These are phyloP conservation scores for Lateolabrax maculatus DNA, from an alignment of 2,797 vertebrate genomes.

Conservation along the genomic window DNA sequence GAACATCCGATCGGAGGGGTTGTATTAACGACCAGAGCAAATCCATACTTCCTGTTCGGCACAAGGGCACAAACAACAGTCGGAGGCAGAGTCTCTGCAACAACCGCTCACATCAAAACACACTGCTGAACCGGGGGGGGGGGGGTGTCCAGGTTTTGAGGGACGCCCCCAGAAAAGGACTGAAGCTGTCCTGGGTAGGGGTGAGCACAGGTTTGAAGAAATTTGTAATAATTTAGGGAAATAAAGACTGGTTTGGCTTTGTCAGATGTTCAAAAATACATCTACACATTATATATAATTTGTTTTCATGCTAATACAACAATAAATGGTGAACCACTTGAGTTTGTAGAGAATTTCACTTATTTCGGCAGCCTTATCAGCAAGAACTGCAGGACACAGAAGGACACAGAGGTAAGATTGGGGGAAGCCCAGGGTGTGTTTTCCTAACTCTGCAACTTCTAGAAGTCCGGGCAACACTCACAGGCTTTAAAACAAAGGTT, in stretches of 20 bases:
- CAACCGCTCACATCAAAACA: neutral
- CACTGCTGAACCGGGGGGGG: too few species aligned
- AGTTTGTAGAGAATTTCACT: neutral
- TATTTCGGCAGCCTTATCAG: too few species aligned
- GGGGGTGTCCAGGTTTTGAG: too few species aligned
- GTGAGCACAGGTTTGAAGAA: neutral
- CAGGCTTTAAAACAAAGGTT: neutral
- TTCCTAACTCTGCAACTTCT: neutral
- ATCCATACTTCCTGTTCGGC: conserved; percentile 22
- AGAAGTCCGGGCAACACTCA: neutral
- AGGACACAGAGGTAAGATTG: neutral
- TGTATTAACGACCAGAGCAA: neutral
- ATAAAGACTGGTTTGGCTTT: neutral
- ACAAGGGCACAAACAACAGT: neutral
- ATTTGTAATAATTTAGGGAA: neutral
- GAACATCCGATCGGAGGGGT: neutral
- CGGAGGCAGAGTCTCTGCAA: neutral
- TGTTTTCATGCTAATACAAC: too few species aligned
- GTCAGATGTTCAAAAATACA: too few species aligned
- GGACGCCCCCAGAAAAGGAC: neutral
- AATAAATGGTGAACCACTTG: too few species aligned
- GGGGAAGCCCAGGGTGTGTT: neutral
- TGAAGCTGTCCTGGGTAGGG: neutral
- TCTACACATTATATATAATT: too few species aligned
- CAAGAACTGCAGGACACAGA: neutral